Percentiles rank a stretch among this genome's conserved stretches.
phyloP scores from a whole-genome alignment of 2,888 invertebrate genomes.

The Campoplex nolae region DNA sequence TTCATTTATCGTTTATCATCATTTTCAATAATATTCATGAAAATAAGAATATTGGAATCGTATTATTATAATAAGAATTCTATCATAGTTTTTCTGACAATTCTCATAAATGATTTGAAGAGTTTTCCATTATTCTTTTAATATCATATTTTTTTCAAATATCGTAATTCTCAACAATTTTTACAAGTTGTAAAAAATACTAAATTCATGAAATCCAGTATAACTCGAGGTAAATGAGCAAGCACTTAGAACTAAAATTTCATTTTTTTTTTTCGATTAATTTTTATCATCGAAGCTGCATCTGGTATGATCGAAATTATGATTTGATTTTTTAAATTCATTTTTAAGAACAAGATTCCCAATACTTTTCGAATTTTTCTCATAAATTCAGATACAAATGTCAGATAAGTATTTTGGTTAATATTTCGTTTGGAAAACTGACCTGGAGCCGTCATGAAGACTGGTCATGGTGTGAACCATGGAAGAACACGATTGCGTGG shows the following conservation, averaged over 20 bases:
- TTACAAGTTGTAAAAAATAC: neutral
- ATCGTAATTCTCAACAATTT: neutral
- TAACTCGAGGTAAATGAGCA: no score
- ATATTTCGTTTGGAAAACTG: conserved; percentile 51
- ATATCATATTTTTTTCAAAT: no score
- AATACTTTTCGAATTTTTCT: neutral
- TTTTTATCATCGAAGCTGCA: no score
- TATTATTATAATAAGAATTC: neutral
- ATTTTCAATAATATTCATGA: neutral
- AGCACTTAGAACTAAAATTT: no score
- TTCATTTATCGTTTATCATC: neutral
- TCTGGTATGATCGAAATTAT: no score
- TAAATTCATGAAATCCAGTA: no score
- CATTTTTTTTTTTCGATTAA: neutral
- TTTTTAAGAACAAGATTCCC: neutral
- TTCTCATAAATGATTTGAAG: neutral
- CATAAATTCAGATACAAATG: neutral
- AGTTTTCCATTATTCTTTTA: no score
- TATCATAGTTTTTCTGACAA: neutral
- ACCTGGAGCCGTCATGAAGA: conserved; percentile 82
- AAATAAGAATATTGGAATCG: neutral
- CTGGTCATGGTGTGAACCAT: conserved; percentile 82
- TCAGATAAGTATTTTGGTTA: neutral
- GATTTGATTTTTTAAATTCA: neutral
- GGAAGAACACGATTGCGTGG: conserved; percentile 87